Conservation (phyloP, 1,140 invertebrate species). For the Halesus radiatus region DNA sequence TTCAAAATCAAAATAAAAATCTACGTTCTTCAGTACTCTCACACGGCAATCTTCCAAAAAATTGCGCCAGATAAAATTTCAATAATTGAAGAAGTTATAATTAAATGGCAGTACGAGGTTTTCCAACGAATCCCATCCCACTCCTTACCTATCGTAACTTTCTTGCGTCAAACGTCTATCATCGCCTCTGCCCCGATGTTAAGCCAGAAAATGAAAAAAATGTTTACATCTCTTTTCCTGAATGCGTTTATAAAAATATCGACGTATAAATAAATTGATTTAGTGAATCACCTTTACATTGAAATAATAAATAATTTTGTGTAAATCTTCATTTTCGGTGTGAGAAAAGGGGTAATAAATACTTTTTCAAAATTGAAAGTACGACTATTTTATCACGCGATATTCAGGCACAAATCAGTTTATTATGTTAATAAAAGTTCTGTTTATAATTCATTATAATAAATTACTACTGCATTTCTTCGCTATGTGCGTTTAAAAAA, state of each 20-base stretch:
- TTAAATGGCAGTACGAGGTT: slow-evolving; percentile 2
- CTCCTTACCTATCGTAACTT: slow-evolving; percentile 41
- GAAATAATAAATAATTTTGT: neutral
- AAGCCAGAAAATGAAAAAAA: neutral
- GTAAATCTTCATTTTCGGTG: too few relatives aligned
- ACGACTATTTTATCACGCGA: too few relatives aligned
- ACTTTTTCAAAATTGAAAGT: too few relatives aligned
- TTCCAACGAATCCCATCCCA: slow-evolving; percentile 7
- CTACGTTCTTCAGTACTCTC: too few relatives aligned
- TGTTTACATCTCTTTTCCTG: slow-evolving; percentile 33
- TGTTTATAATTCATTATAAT: too few relatives aligned
- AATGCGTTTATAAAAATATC: slow-evolving; percentile 28
- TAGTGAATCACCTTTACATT: slow-evolving; percentile 14
- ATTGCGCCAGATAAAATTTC: neutral
- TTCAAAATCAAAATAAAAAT: too few relatives aligned
- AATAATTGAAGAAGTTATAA: neutral
- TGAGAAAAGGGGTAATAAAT: too few relatives aligned
- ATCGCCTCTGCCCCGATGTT: slow-evolving; percentile 6
- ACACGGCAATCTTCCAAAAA: too few relatives aligned
- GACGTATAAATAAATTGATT: slow-evolving; percentile 19
- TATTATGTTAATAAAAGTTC: too few relatives aligned
- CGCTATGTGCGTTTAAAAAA: too few relatives aligned
- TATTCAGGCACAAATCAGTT: too few relatives aligned
- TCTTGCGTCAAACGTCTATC: slow-evolving; percentile 50
- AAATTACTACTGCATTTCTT: too few relatives aligned